Percentiles rank a stretch among this genome's conserved stretches.
These are phyloP conservation scores for Eupleurogrammus muticus DNA, from an alignment of 2,797 vertebrate genomes.

Conservation along the genomic window DNA sequence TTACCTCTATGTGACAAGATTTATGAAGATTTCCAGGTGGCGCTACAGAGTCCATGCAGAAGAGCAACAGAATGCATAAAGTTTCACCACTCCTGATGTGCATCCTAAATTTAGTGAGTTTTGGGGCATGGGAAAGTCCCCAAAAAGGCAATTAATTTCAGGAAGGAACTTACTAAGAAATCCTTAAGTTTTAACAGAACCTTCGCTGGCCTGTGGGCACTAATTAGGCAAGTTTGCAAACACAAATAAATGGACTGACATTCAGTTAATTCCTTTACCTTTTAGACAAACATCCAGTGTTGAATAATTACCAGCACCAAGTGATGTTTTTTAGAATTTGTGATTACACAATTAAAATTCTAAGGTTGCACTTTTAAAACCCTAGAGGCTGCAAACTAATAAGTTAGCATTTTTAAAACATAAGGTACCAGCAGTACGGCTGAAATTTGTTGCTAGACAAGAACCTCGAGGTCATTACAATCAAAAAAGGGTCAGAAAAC, in stretches of 20 bases:
- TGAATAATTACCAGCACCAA: background rate
- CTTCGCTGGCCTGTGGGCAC: too few species aligned
- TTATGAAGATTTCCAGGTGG: too few species aligned
- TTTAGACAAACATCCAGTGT: background rate
- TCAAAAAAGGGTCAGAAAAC: background rate
- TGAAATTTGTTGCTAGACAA: background rate
- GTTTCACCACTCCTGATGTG: too few species aligned
- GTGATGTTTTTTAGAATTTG: background rate
- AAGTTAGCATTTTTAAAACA: background rate
- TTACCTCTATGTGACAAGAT: too few species aligned
- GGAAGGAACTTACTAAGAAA: too few species aligned
- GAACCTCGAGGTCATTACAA: background rate
- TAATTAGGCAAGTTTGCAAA: slow-evolving; percentile 15
- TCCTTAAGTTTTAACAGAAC: too few species aligned
- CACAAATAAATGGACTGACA: background rate
- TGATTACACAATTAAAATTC: background rate
- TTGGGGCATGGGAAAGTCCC: too few species aligned
- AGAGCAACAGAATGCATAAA: too few species aligned
- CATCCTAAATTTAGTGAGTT: too few species aligned
- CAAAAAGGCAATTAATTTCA: too few species aligned
- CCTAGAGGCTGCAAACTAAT: background rate
- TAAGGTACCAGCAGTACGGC: background rate
- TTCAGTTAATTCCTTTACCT: slow-evolving; percentile 21
- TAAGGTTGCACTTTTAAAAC: background rate
- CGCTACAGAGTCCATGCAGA: too few species aligned